A percentile compares a stretch with the other conserved stretches of the same genome.
Conservation (phyloP, 2,797 vertebrate species). For the Adelosebastes latens region DNA sequence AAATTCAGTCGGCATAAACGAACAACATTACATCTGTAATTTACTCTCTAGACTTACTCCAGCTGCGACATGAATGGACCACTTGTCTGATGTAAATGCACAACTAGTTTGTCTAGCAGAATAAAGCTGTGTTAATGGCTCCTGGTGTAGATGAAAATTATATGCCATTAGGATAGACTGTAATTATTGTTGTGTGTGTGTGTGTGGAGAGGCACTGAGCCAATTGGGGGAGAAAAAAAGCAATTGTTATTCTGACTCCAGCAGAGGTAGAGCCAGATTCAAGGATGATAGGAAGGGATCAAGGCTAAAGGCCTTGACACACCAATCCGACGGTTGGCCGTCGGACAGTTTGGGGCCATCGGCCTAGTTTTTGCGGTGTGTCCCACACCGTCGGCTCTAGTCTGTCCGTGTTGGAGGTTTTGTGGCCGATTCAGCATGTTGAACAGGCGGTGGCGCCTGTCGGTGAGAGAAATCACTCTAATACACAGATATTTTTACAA, state of each 20-base stretch:
- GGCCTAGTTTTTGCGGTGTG: too few relatives aligned
- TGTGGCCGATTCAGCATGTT: too few relatives aligned
- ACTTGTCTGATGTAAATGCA: slow-evolving; percentile 45
- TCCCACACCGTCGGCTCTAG: too few relatives aligned
- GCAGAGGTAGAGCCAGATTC: not conserved
- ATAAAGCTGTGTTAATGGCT: slow-evolving; percentile 51
- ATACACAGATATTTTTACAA: too few relatives aligned
- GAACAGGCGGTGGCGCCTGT: too few relatives aligned
- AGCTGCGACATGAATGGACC: slow-evolving; percentile 62
- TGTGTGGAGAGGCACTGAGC: slow-evolving; percentile 10
- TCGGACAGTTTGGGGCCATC: too few relatives aligned
- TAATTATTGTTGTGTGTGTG: slow-evolving; percentile 27
- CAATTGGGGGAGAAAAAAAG: not conserved
- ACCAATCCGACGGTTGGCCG: too few relatives aligned
- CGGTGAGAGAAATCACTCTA: too few relatives aligned
- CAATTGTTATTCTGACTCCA: slow-evolving; percentile 30
- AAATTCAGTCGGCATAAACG: slow-evolving; percentile 26
- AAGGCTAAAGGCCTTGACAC: not conserved
- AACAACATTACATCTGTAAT: slow-evolving; percentile 54
- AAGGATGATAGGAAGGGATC: slow-evolving; percentile 19
- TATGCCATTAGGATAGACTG: slow-evolving; percentile 37
- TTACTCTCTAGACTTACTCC: slow-evolving; percentile 52
- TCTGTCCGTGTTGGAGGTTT: too few relatives aligned
- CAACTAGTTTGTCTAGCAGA: slow-evolving; percentile 18
- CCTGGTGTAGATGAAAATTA: slow-evolving; percentile 54